Percentiles rank a stretch among this genome's conserved stretches.
Conservation (phyloP, 1,140 invertebrate genomes). For the Aphelenchoides avenae region DNA sequence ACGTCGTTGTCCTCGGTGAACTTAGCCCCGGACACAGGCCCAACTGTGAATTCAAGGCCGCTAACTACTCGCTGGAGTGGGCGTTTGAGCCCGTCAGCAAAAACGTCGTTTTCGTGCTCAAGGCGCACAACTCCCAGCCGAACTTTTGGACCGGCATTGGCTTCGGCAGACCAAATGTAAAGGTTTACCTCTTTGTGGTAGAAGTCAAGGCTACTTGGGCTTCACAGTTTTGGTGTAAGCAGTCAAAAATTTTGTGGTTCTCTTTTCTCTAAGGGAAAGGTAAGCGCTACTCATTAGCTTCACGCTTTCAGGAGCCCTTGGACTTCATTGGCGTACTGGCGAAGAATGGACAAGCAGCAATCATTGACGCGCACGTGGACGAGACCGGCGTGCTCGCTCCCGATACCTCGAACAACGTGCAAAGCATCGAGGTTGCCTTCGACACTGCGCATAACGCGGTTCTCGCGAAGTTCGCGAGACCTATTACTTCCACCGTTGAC, state of each 20-base stretch:
- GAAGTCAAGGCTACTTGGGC: too few relatives aligned
- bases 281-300: slow-evolving; percentile 18
- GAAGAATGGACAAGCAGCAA: slow-evolving; percentile 28
- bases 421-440: slow-evolving; percentile 27
- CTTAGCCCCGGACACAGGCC: too few relatives aligned
- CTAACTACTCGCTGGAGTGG: slow-evolving; percentile 38
- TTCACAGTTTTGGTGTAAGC: not conserved
- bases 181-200: too few relatives aligned
- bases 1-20: too few relatives aligned
- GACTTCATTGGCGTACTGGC: slow-evolving; percentile 46
- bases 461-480: slow-evolving; percentile 22
- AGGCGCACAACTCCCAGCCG: slow-evolving; percentile 20
- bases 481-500: slow-evolving; percentile 30
- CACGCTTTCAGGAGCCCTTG: slow-evolving; percentile 24
- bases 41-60: slow-evolving; percentile 28
- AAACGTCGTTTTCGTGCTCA: slow-evolving; percentile 44
- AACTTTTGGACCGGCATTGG: slow-evolving; percentile 40
- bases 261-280: too few relatives aligned
- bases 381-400: slow-evolving; percentile 13
- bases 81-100: slow-evolving; percentile 36
- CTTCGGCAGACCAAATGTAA: too few relatives aligned
- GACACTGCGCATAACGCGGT: slow-evolving; percentile 6
- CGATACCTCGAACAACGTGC: slow-evolving; percentile 19
- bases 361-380: slow-evolving; percentile 35
- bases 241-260: slow-evolving; percentile 8